These are phyloP conservation scores for Xiphorhynchus elegans DNA, from an alignment of 2,113 vertebrate species.

Conservation along the genomic window DNA sequence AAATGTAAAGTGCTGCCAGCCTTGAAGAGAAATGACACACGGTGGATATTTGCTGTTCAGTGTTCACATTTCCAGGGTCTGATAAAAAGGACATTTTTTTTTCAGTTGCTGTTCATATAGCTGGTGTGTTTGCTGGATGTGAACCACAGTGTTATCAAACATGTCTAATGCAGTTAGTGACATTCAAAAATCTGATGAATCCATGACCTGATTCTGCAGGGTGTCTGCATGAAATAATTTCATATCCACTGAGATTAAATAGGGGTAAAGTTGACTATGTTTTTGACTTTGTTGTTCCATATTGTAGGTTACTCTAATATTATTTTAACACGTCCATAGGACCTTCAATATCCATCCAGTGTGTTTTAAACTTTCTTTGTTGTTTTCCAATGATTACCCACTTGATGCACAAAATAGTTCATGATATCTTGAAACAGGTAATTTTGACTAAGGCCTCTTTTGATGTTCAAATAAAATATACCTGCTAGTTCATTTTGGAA, in stretches of 20 bases:
- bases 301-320: neutral
- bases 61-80: conserved; percentile 27
- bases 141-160: neutral
- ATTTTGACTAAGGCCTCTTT: neutral
- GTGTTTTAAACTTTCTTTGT: neutral
- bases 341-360: neutral
- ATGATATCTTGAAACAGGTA: neutral
- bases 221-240: neutral
- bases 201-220: neutral
- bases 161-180: conserved; percentile 4
- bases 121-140: neutral
- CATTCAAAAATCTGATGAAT: conserved; percentile 40
- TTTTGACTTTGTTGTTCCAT: neutral
- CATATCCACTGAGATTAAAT: neutral
- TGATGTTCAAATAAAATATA: neutral
- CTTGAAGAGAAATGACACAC: neutral
- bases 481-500: neutral
- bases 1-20: conserved; percentile 35
- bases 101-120: neutral
- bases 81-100: neutral
- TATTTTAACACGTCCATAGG: neutral
- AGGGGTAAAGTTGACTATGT: neutral
- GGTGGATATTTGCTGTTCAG: neutral
- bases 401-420: neutral
- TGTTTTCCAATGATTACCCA: neutral